Conservation (phyloP, 1,140 invertebrate genomes). For the Mamestra configurata region DNA sequence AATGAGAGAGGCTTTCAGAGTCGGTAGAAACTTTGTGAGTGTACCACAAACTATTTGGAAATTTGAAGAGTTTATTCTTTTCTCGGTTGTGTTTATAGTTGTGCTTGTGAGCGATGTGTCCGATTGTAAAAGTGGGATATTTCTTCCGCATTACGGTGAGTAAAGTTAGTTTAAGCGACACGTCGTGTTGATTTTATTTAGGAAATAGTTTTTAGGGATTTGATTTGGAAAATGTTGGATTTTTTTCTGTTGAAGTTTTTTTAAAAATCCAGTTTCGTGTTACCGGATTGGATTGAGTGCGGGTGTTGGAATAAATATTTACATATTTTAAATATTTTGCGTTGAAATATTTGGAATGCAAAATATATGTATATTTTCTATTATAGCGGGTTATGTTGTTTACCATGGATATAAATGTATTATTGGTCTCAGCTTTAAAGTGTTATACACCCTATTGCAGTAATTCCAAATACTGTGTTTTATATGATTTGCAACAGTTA, state of each 20-base stretch:
- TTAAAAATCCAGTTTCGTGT: neutral
- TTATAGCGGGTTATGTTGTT: too few species aligned
- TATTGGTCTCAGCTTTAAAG: too few species aligned
- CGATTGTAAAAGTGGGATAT: slow-evolving; percentile 76
- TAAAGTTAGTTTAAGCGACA: slow-evolving; percentile 46
- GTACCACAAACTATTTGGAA: slow-evolving; percentile 57
- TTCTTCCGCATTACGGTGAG: slow-evolving; percentile 77
- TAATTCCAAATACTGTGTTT: too few species aligned
- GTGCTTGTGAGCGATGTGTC: slow-evolving; percentile 75
- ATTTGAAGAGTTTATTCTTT: slow-evolving; percentile 63
- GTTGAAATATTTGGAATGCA: neutral
- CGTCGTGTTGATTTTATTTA: slow-evolving; percentile 22
- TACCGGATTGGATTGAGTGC: neutral
- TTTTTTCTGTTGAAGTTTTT: neutral
- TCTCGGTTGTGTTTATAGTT: slow-evolving; percentile 66
- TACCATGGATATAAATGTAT: too few species aligned
- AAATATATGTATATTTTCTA: too few species aligned
- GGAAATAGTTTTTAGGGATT: neutral
- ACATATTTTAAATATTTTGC: neutral
- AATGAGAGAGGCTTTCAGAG: slow-evolving; percentile 27
- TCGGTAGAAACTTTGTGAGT: slow-evolving; percentile 53
- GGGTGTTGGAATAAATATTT: neutral
- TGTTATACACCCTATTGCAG: too few species aligned
- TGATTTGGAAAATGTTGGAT: neutral
- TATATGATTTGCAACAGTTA: too few species aligned